These are phyloP conservation scores for Sympetrum striolatum DNA, from an alignment of 2,888 invertebrate genomes.

Conservation along the genomic window DNA sequence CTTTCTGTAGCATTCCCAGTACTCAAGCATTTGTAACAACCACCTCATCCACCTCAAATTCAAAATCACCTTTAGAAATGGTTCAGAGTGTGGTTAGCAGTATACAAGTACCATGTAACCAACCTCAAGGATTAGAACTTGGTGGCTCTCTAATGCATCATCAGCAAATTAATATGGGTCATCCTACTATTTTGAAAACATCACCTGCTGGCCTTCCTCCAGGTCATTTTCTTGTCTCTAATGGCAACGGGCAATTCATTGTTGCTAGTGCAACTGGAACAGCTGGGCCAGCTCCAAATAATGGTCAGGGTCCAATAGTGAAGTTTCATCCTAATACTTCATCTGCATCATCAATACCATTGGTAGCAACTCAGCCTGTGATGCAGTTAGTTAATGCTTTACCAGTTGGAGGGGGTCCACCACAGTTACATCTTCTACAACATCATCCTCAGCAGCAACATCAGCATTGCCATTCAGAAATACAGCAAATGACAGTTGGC, in stretches of 20 bases:
- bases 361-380: slow-evolving; percentile 50
- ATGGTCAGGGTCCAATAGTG: background rate
- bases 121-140: slow-evolving; percentile 14
- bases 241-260: slow-evolving; percentile 73
- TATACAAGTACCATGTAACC: slow-evolving; percentile 65
- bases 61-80: slow-evolving; percentile 76
- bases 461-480: slow-evolving; percentile 32
- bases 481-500: slow-evolving; percentile 27
- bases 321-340: slow-evolving; percentile 30
- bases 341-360: slow-evolving; percentile 26
- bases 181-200: slow-evolving; percentile 48
- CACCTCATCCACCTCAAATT: slow-evolving; percentile 47
- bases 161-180: slow-evolving; percentile 51
- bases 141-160: background rate
- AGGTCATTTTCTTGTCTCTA: slow-evolving; percentile 78
- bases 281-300: slow-evolving; percentile 55
- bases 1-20: slow-evolving; percentile 33
- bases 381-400: slow-evolving; percentile 75
- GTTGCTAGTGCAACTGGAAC: slow-evolving; percentile 74
- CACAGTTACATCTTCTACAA: slow-evolving; percentile 14
- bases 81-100: slow-evolving; percentile 78
- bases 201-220: slow-evolving; percentile 61
- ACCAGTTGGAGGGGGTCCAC: slow-evolving; percentile 57
- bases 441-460: slow-evolving; percentile 33
- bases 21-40: slow-evolving; percentile 12